These are phyloP conservation scores for Leptinotarsa undecemlineata DNA, from an alignment of 1,140 invertebrate species.

Conservation along the genomic window DNA sequence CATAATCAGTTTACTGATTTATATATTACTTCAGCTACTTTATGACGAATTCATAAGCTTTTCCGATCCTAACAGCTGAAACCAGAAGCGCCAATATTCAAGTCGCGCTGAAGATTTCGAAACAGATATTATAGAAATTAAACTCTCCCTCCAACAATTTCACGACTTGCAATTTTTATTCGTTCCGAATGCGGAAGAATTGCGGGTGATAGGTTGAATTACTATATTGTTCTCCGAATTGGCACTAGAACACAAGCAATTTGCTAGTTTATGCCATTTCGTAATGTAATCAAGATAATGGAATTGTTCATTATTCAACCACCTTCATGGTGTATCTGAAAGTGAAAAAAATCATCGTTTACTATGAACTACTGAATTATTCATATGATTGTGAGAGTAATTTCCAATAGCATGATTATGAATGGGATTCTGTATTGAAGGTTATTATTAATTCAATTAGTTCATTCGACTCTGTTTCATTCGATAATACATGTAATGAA, in stretches of 20 bases:
- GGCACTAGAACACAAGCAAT: background rate
- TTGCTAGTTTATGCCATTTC: background rate
- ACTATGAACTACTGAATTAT: no score
- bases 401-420: no score
- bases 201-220: slow-evolving; percentile 12
- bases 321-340: background rate
- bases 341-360: background rate
- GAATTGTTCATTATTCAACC: background rate
- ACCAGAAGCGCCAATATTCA: slow-evolving; percentile 12
- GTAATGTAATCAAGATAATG: slow-evolving; percentile 6
- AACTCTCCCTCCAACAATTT: slow-evolving; percentile 10
- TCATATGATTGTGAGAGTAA: no score
- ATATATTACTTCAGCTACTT: no score
- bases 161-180: slow-evolving; percentile 14
- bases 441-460: no score
- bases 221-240: background rate
- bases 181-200: slow-evolving; percentile 4
- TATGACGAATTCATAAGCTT: no score
- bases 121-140: slow-evolving; percentile 19
- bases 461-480: no score
- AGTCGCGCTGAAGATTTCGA: slow-evolving; percentile 7
- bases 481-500: no score
- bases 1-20: no score
- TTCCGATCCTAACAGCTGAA: background rate
- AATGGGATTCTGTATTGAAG: no score